Evolutionary conservation across 2,888 invertebrate species (phyloP).

Genomic region (Pristionchus fissidentatus): DNA sequence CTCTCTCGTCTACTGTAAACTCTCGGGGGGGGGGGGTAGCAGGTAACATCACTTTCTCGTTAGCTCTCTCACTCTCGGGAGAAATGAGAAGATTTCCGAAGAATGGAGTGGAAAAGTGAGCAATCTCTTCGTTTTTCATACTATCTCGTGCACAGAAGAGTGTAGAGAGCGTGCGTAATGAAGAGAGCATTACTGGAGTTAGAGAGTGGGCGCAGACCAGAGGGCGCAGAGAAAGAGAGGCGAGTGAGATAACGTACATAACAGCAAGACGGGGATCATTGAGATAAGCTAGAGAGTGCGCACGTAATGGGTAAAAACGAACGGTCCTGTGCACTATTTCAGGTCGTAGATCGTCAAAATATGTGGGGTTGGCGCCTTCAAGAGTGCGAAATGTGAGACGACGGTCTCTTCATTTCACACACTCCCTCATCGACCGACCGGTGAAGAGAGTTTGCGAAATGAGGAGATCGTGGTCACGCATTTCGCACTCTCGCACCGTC

Average conservation of each 20-base stretch:
- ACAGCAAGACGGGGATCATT: neutral
- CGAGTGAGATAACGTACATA: neutral
- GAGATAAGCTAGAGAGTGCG: neutral
- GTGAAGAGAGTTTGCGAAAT: no score
- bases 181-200: neutral
- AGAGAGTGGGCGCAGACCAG: no score
- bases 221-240: neutral
- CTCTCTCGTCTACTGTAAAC: neutral
- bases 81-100: neutral
- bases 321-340: no score
- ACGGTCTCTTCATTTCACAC: neutral
- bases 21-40: neutral
- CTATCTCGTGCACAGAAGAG: neutral
- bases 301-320: neutral
- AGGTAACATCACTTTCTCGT: no score
- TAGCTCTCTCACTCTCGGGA: no score
- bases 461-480: no score
- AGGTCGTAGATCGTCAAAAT: no score
- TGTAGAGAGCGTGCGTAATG: neutral
- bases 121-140: neutral
- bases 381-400: neutral
- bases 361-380: no score
- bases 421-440: neutral
- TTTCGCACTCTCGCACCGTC: neutral
- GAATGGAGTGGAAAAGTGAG: neutral